Base-by-base conservation (phyloP, 2,888 invertebrate species). In the Antheraea assamensis region DNA sequence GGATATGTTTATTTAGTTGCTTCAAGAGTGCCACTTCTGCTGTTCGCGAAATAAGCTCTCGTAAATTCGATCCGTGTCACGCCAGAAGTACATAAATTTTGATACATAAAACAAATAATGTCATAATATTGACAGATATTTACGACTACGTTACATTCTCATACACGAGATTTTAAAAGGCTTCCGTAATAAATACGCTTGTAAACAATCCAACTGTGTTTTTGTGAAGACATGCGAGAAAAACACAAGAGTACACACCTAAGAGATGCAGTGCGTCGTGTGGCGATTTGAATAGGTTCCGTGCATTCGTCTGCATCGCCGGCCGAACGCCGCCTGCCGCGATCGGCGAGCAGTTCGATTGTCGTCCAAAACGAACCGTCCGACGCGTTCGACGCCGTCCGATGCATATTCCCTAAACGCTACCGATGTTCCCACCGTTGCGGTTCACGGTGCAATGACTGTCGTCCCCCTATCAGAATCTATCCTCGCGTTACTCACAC, bases 281-380 rank as follows among this genome's bases (percentile, higher is more conserved):
- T 77, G 2, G 85, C 85, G 19, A 85, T 76, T 68, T 88, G 87
- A 68, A 86, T 68, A 35, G 81, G 71, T 8, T 78, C 75, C 61
- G 76, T 79, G 78, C 81, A 82, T 73, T 92, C 93, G 55, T 93
- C 94, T 66, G 84, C 84, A 79, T 95, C 95, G 42, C 90, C 88
- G n/a, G 92, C 90, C 5, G 94, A 94, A 61, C 93, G 87, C 73
- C 95, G 90, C 74, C 94, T 88, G 70, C 95, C 95, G 15, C 93
- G 91, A 52, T 92, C 95, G 24, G 95, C 95, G 27, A 96, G 90
- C 58, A 96, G 90, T 76, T 96, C 95, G 76, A 96, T 95, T n/a
- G 96, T 96, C 71, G 95, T 95, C 96, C 96, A 96, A 84, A 96
- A 96, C 64, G 92, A 90, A 71, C 95, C 92, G 75, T 93, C 95